phyloP scores from a whole-genome alignment of 2,888 invertebrate genomes.

The Epistrophella euchroma region DNA sequence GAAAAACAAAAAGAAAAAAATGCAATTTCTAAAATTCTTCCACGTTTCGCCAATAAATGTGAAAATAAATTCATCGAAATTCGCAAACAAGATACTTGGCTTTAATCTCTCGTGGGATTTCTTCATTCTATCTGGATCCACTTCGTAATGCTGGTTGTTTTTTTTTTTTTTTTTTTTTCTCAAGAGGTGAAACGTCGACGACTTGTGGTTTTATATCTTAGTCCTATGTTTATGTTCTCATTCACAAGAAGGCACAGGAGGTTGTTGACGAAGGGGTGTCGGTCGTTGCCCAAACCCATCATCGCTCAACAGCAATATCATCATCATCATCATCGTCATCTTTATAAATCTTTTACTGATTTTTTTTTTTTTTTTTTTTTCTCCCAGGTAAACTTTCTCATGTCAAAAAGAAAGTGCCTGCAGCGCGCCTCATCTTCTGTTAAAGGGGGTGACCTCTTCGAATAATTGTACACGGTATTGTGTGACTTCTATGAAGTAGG shows the following conservation, averaged over 20 bases:
- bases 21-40: conserved; percentile 68
- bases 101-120: conserved; percentile 41
- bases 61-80: conserved; percentile 61
- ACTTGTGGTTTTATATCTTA: conserved; percentile 57
- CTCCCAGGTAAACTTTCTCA: conserved; percentile 37
- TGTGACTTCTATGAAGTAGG: conserved; percentile 41
- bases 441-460: conserved; percentile 20
- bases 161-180: conserved; percentile 33
- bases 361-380: conserved; percentile 7
- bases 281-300: conserved; percentile 31
- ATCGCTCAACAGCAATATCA: conserved; percentile 25
- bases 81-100: conserved; percentile 47
- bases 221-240: conserved; percentile 49
- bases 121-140: conserved; percentile 18
- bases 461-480: conserved; percentile 44
- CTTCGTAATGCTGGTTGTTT: background rate
- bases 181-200: conserved; percentile 39
- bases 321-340: conserved; percentile 22
- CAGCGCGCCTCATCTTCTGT: conserved; percentile 9
- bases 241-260: background rate
- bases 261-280: background rate
- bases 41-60: conserved; percentile 69
- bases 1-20: background rate
- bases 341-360: conserved; percentile 14
- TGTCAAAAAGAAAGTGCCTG: conserved; percentile 62